Evolutionary conservation across 2,888 invertebrate genomes (phyloP), one percentile per base, ranked within the genome.

Genomic region (Opisthograptis luteolata): DNA sequence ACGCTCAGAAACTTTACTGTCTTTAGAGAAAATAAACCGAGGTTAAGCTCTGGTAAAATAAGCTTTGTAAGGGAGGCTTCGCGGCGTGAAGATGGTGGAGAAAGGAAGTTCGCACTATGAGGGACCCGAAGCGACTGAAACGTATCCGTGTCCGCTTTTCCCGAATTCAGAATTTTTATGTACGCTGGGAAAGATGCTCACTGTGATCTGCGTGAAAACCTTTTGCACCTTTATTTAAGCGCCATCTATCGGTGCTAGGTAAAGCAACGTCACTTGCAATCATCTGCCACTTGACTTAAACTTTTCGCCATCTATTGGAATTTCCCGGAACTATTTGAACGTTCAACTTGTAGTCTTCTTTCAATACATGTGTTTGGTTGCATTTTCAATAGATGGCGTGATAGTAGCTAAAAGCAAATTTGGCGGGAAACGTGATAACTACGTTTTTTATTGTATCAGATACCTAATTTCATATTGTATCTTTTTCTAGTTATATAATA

Each of bases 121-220:
- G 71, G 62, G 80, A 77, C 79, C 81, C 81, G 79, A 79, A 77
- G 73, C 85, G 80, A 89, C 89, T 89, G 87, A 84, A 74, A 73
- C 59, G 70, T 71, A 75, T 78, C 84, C 81, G 76, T 84, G 82
- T 78, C 75, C 70, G 74, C 73, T 84, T 84, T 85, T 77, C 81
- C 80, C 76, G 71, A 79, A 76, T 77, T 73, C 70, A 64, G 70
- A 72, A 68, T 76, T 81, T 80, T 75, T 66, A 67, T 49, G 66
- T 67, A 60, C 58, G 61, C 55, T 53, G 46, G 61, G 60, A 62
- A 66, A 62, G 62, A 60, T 64, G 54, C 48, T 39, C 48, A 35
- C 10, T 13, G 25, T 54, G 35, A 60, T 51, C 53, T 64, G 47
- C 55, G 58, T 55, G 47, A 25, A 54, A 56, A 35, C 51, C 44